Percentiles rank a stretch among this genome's conserved stretches.
phyloP scores from a whole-genome alignment of 2,888 invertebrate species.

The Trichopria drosophilae region DNA sequence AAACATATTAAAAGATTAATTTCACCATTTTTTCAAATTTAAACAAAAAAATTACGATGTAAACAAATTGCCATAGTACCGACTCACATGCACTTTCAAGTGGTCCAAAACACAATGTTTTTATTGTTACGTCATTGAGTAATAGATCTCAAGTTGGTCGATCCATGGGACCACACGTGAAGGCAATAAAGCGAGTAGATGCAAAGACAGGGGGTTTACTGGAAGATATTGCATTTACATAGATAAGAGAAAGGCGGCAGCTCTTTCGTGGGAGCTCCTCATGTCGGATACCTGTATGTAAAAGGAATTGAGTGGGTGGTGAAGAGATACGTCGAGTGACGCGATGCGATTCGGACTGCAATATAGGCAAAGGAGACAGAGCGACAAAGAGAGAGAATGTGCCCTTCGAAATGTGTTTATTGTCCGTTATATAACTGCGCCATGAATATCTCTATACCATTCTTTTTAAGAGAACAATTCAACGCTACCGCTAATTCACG shows the following conservation, averaged over 20 bases:
- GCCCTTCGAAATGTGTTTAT: conserved; percentile 38
- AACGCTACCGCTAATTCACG: no score
- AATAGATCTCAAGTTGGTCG: conserved; percentile 13
- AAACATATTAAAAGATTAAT: no score
- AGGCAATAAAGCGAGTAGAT: no score
- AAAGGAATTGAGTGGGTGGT: not conserved
- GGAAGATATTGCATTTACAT: conserved; percentile 30
- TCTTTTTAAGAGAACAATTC: no score
- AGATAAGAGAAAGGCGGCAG: conserved; percentile 24
- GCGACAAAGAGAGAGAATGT: conserved; percentile 5
- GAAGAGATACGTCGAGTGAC: no score
- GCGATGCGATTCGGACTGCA: no score
- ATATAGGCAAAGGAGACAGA: conserved; percentile 17
- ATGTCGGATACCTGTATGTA: conserved; percentile 4
- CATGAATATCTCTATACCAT: no score
- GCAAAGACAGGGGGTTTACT: no score
- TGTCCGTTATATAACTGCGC: conserved; percentile 38
- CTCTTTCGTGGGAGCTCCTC: not conserved
- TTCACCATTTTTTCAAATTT: no score
- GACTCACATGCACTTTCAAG: conserved; percentile 30
- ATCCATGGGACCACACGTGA: conserved; percentile 7
- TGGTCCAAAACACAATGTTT: conserved; percentile 25
- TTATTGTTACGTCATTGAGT: conserved; percentile 29
- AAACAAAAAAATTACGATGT: no score
- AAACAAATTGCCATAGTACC: no score